Conservation (phyloP, 2,797 vertebrate genomes). For the Gorsachius magnificus region DNA sequence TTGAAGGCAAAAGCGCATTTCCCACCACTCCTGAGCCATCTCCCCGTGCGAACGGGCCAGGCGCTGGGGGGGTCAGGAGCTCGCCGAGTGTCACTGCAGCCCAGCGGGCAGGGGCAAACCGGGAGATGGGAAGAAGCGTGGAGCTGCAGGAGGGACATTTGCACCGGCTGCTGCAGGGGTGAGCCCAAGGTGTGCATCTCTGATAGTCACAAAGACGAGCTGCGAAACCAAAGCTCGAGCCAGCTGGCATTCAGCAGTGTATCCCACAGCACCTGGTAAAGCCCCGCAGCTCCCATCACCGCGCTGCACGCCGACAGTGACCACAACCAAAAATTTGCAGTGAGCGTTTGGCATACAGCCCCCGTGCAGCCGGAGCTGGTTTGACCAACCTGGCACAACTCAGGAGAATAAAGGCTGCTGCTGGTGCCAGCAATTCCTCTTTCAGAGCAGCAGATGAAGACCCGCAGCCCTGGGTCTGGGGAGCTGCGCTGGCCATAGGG, state of each 20-base stretch:
- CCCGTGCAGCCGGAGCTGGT: rapidly evolving
- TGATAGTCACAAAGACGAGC: rapidly evolving
- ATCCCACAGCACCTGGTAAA: background rate
- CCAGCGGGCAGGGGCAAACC: background rate
- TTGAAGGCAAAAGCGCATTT: background rate
- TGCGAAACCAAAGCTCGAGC: background rate
- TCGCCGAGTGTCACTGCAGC: too few species aligned
- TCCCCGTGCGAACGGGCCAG: background rate
- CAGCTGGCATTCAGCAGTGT: background rate
- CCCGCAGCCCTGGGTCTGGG: background rate
- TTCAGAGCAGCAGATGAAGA: background rate
- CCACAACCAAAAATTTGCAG: background rate
- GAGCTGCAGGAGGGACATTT: background rate
- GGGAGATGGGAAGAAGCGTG: rapidly evolving
- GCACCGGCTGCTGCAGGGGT: background rate
- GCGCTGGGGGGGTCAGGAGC: background rate
- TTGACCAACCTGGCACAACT: background rate
- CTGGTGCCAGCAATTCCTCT: rapidly evolving
- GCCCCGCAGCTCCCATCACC: background rate
- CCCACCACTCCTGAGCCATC: background rate
- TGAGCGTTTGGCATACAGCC: rapidly evolving
- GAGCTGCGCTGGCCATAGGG: background rate
- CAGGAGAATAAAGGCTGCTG: background rate
- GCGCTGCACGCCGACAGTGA: background rate
- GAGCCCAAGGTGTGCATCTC: background rate